Evolutionary conservation across 2,888 invertebrate genomes (phyloP).

Genomic region (Rutpela maculata): DNA sequence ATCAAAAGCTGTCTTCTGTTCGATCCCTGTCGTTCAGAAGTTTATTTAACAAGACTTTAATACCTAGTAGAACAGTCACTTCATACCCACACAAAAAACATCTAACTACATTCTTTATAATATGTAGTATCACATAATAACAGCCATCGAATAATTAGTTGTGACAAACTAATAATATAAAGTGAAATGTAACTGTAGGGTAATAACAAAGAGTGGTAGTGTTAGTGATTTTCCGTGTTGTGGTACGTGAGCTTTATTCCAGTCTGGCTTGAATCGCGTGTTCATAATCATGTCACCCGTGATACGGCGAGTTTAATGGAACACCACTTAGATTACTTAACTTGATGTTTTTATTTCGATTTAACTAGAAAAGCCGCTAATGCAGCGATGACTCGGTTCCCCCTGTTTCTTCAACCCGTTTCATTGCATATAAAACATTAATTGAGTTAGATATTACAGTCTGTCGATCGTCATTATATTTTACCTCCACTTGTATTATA

Average conservation of each 20-base stretch:
- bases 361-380: slow-evolving; percentile 68
- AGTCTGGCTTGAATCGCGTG: slow-evolving; percentile 65
- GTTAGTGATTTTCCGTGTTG: slow-evolving; percentile 46
- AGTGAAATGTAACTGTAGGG: slow-evolving; percentile 45
- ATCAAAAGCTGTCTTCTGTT: no score
- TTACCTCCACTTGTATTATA: slow-evolving; percentile 42
- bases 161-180: slow-evolving; percentile 41
- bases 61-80: no score
- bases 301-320: slow-evolving; percentile 71
- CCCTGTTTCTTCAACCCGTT: slow-evolving; percentile 47
- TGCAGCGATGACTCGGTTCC: slow-evolving; percentile 60
- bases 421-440: slow-evolving; percentile 59
- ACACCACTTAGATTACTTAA: slow-evolving; percentile 72
- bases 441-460: slow-evolving; percentile 62
- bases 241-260: slow-evolving; percentile 42
- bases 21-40: no score
- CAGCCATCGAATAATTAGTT: neutral
- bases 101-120: no score
- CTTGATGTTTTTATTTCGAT: slow-evolving; percentile 71
- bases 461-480: slow-evolving; percentile 60
- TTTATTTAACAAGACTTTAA: no score
- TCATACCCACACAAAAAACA: no score
- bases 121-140: neutral
- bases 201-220: slow-evolving; percentile 44
- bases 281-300: slow-evolving; percentile 68